phyloP scores from a whole-genome alignment of 2,113 vertebrate genomes.

The Etia nguti region DNA sequence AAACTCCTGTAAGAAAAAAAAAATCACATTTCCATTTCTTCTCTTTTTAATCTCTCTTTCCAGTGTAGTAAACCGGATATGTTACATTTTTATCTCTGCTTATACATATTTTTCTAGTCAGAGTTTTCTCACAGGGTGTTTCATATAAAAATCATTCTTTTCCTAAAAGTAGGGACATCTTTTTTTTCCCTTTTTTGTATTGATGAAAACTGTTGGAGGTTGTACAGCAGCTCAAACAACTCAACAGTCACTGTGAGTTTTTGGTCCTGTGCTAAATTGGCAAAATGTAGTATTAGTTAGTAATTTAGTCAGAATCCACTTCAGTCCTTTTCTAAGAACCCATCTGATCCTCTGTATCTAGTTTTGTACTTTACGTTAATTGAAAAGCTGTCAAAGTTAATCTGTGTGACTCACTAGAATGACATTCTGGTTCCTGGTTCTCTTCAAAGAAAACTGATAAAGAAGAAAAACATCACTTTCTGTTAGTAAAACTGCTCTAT shows the following conservation, averaged over 20 bases:
- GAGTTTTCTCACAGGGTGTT: background rate
- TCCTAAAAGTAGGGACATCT: background rate
- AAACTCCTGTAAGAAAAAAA: background rate
- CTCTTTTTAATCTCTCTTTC: background rate
- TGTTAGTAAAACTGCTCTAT: background rate
- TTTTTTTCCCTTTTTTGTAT: background rate
- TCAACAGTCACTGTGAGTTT: background rate
- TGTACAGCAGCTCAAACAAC: background rate
- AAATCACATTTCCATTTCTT: background rate
- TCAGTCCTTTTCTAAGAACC: background rate
- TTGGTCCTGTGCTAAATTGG: background rate
- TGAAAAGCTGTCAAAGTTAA: background rate
- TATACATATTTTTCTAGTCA: fast-evolving
- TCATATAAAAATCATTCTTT: background rate
- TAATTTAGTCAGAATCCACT: background rate
- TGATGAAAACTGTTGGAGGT: background rate
- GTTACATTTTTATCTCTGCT: background rate
- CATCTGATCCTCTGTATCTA: fast-evolving
- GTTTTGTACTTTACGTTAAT: background rate
- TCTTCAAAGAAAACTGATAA: background rate
- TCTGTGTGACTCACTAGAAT: fast-evolving
- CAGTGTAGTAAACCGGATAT: background rate
- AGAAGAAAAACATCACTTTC: background rate
- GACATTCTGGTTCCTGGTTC: background rate
- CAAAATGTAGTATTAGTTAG: fast-evolving